Evolutionary conservation across 2,113 vertebrate genomes (phyloP).

Genomic region (Shinisaurus crocodilurus): DNA sequence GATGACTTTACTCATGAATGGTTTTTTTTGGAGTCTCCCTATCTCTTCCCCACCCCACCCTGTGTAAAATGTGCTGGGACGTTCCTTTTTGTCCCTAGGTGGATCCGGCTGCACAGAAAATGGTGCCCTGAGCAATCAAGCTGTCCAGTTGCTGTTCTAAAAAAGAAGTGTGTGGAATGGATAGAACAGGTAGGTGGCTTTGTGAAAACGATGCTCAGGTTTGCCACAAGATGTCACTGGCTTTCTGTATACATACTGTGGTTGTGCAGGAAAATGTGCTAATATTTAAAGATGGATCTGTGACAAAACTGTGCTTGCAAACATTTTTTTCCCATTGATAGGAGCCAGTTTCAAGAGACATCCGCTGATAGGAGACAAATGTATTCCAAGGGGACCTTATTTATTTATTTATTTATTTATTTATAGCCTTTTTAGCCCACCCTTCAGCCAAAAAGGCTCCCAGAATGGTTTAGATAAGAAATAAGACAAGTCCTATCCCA

Average conservation of each 20-base stretch:
- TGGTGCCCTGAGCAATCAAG: background rate
- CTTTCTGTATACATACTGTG: accelerated
- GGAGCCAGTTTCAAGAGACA: too few species aligned
- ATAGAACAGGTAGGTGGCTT: background rate
- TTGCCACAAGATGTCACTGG: constrained; percentile 46
- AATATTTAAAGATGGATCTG: background rate
- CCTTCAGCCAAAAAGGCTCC: too few species aligned
- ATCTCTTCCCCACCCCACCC: background rate
- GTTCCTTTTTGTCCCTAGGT: background rate
- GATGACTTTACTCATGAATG: too few species aligned
- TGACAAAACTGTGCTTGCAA: constrained; percentile 44
- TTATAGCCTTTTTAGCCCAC: too few species aligned
- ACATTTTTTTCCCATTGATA: constrained; percentile 18
- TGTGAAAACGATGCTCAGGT: background rate
- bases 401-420: background rate
- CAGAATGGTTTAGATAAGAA: too few species aligned
- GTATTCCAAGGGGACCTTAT: constrained; percentile 23
- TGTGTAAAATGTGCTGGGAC: background rate
- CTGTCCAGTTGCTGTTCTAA: too few species aligned
- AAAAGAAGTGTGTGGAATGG: too few species aligned
- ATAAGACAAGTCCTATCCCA: background rate
- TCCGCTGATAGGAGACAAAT: constrained; percentile 33
- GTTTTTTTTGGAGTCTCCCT: too few species aligned
- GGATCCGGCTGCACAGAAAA: background rate
- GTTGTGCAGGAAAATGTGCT: too few species aligned